Base-by-base conservation (phyloP, 2,888 invertebrate species). In the Candidula unifasciata region DNA sequence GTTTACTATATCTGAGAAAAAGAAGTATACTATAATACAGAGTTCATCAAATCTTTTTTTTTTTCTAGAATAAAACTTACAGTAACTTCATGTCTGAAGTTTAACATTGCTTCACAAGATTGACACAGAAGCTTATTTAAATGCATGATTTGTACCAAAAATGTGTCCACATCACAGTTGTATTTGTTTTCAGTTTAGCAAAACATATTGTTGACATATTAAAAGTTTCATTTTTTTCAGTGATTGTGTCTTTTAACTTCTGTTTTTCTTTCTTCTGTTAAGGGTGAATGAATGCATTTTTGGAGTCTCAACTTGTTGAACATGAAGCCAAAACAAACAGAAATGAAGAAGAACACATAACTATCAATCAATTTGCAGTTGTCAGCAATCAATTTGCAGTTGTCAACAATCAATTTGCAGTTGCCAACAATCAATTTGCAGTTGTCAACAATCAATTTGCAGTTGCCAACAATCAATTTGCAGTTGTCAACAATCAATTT, bases 261-360 rank as follows among this genome's bases (percentile, higher is more conserved):
- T 73, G n/a, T 73, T 52, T 71, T 73, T 73, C 73, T 73, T 73
- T 73, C 73, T 69, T 80, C 80, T 80, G 80, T 80, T 80, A 80
- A 80, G 80, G 80, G n/a, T 80, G 80, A 80, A 80, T 80, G 80
- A 35, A 80, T 80, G 80, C 35, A 37, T 44, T 52, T 68, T 24
- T 80, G 80, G 66, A 80, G 80, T 79, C 54, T 35, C 57, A 37
- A 27, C 73, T 52, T 71, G 10, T 71, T 57, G 76, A 57, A 76
- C 57, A 76, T 76, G 76, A 76, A 76, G 76, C n/a, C 76, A 73
- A 52, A 73, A 73, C 73, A 71, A 24, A 37, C 60, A 35, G 54
- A 54, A 37, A 57, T 77, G 77, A 77, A 60, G 77, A 77, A 77
- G 77, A 57, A 77, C 8, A 73, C 24, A 52, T 52, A 44, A 52